These are phyloP conservation scores for Lepus townsendii DNA, from an alignment of 2,797 vertebrate species.

Conservation along the genomic window DNA sequence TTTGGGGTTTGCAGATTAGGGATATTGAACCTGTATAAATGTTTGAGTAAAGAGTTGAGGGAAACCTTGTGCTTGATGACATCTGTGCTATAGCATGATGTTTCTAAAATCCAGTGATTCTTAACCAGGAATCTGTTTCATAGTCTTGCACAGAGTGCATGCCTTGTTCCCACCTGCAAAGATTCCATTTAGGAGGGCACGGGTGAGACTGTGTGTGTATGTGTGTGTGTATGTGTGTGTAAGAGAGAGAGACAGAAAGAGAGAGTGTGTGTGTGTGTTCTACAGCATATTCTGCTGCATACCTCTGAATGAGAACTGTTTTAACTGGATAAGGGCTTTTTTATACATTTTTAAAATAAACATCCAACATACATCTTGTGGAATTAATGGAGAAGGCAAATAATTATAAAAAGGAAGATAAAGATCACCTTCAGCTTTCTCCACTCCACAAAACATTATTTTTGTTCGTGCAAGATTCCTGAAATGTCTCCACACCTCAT, in stretches of 20 bases:
- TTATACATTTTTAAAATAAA: neutral
- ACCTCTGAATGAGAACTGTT: neutral
- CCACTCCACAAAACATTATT: neutral
- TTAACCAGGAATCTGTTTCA: neutral
- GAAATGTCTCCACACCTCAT: neutral
- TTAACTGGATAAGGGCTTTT: neutral
- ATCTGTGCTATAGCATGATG: neutral
- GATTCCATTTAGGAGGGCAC: neutral
- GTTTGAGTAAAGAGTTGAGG: neutral
- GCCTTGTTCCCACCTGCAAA: neutral
- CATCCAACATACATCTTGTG: neutral
- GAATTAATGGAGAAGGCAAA: constrained; percentile 21
- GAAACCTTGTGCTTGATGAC: neutral
- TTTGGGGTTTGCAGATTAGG: neutral
- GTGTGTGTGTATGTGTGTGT: neutral
- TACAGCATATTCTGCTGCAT: neutral
- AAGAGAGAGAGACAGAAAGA: too few species aligned
- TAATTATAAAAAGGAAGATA: constrained; percentile 37
- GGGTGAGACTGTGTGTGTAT: neutral
- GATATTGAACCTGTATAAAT: neutral
- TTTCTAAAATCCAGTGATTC: constrained; percentile 1
- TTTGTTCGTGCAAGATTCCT: neutral
- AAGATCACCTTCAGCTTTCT: neutral
- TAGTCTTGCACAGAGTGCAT: neutral
- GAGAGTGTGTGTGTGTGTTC: too few species aligned